phyloP scores from a whole-genome alignment of 2,113 vertebrate genomes.

The Austrofundulus limnaeus region DNA sequence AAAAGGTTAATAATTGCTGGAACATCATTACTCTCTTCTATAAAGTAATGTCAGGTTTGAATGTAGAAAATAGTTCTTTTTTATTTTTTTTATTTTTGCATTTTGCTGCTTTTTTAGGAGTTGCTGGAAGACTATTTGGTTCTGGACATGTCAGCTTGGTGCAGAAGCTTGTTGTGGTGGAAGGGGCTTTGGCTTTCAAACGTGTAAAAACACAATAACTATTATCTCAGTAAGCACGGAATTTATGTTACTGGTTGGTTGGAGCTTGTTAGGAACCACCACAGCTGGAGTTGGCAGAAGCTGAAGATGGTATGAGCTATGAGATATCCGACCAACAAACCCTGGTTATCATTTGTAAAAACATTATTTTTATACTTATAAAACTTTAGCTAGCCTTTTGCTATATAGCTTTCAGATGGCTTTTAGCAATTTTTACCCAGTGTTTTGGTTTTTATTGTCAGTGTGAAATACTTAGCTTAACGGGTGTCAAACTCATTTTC shows the following conservation, averaged over 20 bases:
- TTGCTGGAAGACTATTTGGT: not conserved
- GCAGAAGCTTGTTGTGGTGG: not conserved
- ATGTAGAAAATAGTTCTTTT: not conserved
- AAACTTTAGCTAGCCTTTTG: no score
- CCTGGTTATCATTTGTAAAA: not conserved
- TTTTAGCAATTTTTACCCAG: no score
- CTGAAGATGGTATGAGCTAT: slow-evolving; percentile 3
- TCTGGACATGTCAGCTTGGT: not conserved
- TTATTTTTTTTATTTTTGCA: not conserved
- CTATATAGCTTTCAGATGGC: no score
- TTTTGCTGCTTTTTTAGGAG: not conserved
- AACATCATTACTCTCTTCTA: not conserved
- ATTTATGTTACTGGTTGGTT: not conserved
- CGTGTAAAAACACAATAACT: not conserved
- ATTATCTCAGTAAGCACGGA: not conserved
- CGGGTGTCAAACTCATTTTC: no score
- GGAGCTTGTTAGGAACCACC: not conserved
- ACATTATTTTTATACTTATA: no score
- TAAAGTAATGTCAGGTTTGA: not conserved
- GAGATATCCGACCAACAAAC: not conserved
- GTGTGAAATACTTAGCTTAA: no score
- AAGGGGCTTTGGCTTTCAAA: not conserved
- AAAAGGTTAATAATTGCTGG: no score
- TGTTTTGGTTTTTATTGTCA: no score
- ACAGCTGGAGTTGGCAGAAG: not conserved